Percentiles rank a stretch among this genome's conserved stretches.
Evolutionary conservation across 2,113 vertebrate species (phyloP).

Genomic region (Procapra przewalskii): DNA sequence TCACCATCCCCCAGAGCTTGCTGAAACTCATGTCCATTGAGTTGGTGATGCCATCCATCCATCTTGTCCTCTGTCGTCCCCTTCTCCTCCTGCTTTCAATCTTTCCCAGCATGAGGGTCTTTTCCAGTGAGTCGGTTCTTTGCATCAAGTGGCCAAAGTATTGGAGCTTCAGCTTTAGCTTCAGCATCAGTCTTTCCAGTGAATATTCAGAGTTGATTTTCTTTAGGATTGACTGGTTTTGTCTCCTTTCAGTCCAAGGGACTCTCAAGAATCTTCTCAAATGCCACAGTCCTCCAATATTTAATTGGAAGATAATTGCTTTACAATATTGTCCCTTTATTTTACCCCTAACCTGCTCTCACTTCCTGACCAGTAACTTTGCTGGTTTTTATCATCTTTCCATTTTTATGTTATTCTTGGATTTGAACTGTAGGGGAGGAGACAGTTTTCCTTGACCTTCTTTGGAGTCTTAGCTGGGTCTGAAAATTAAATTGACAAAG

Average conservation of each 20-base stretch:
- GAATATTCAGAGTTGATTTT: not conserved
- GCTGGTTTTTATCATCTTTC: not conserved
- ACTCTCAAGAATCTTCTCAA: not conserved
- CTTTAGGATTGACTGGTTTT: not conserved
- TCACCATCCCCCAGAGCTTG: not conserved
- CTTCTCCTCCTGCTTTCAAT: not conserved
- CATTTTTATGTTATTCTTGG: not conserved
- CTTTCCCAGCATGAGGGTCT: not conserved
- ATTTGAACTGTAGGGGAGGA: not conserved
- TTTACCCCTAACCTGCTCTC: not conserved
- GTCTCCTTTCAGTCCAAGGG: not conserved
- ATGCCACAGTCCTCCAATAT: not conserved
- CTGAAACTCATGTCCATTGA: not conserved
- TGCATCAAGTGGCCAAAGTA: not conserved
- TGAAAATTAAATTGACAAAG: not conserved
- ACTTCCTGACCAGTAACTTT: not conserved
- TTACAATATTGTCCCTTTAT: not conserved
- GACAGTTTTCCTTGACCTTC: not conserved
- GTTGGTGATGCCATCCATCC: not conserved
- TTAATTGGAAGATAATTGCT: not conserved
- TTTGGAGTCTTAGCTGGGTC: not conserved
- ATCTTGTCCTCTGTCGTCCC: not conserved
- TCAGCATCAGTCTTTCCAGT: not conserved
- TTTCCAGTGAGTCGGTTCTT: not conserved
- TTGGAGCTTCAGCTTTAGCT: not conserved